These are phyloP conservation scores for Patella vulgata DNA, from an alignment of 1,140 invertebrate genomes.

Conservation along the genomic window DNA sequence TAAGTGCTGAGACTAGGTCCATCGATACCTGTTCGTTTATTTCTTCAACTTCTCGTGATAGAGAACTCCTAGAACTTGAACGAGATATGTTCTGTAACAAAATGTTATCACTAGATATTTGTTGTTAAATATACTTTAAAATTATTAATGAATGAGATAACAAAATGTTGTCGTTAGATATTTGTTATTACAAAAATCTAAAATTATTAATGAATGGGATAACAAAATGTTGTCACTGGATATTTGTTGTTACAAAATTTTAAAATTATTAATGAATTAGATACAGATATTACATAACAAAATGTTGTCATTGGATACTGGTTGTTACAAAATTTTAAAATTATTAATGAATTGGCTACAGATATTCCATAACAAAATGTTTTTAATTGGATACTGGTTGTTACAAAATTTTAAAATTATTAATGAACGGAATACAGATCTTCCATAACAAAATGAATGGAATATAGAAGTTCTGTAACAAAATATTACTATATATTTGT, in stretches of 20 bases:
- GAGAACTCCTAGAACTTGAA: slow-evolving; percentile 47
- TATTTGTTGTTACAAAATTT: background rate
- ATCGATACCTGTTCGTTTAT: slow-evolving; percentile 45
- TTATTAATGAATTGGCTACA: background rate
- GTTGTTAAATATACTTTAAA: background rate
- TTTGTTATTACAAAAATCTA: slow-evolving; percentile 3
- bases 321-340: background rate
- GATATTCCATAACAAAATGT: background rate
- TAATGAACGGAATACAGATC: too few species aligned
- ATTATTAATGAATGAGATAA: background rate
- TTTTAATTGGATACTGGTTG: background rate
- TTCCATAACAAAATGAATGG: background rate
- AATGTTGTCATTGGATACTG: background rate
- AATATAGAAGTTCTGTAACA: background rate
- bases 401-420: background rate
- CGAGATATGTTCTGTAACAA: slow-evolving; percentile 43
- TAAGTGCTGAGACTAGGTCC: too few species aligned
- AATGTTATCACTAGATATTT: background rate
- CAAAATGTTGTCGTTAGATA: background rate
- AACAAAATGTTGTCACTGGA: background rate
- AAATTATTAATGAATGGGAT: background rate
- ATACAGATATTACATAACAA: too few species aligned
- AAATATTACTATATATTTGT: too few species aligned
- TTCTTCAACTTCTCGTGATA: slow-evolving; percentile 44
- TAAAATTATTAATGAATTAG: background rate